phyloP scores from a whole-genome alignment of 2,888 invertebrate genomes.

The Linnaemya tessellans region DNA sequence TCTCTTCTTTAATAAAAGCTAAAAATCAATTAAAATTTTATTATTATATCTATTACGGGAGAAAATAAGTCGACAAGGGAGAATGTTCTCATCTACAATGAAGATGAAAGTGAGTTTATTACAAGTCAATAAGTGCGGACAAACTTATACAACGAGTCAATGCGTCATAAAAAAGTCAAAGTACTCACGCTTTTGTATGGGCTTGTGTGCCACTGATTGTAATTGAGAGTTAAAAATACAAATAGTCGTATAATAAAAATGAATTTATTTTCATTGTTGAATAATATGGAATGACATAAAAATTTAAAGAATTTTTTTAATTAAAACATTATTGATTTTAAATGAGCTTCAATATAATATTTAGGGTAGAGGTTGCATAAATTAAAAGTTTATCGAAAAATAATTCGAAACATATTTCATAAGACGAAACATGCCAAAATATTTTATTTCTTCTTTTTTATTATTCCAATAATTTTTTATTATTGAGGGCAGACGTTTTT shows the following conservation, averaged over 20 bases:
- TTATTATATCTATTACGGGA: constrained; percentile 11
- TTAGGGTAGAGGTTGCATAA: background rate
- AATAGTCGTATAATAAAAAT: background rate
- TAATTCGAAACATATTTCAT: background rate
- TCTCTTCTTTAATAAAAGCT: constrained; percentile 10
- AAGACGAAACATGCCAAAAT: background rate
- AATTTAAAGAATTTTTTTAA: constrained; percentile 53
- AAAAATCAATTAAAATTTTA: constrained; percentile 51
- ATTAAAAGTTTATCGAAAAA: background rate
- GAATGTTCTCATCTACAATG: background rate
- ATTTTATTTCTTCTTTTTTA: background rate
- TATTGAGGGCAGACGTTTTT: background rate
- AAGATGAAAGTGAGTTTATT: constrained; percentile 38
- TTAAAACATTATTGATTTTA: constrained; percentile 28
- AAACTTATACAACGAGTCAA: background rate
- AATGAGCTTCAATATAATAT: constrained; percentile 42
- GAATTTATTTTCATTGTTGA: background rate
- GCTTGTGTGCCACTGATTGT: background rate
- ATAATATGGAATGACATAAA: constrained; percentile 12
- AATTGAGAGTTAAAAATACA: constrained; percentile 42
- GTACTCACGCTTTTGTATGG: background rate
- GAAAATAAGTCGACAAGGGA: constrained; percentile 2
- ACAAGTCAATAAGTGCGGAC: constrained; percentile 1
- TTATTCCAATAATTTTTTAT: background rate
- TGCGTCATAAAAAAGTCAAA: constrained; percentile 25